Evolutionary conservation across 2,888 invertebrate genomes (phyloP).

Genomic region (Phrixothrix hirtus): DNA sequence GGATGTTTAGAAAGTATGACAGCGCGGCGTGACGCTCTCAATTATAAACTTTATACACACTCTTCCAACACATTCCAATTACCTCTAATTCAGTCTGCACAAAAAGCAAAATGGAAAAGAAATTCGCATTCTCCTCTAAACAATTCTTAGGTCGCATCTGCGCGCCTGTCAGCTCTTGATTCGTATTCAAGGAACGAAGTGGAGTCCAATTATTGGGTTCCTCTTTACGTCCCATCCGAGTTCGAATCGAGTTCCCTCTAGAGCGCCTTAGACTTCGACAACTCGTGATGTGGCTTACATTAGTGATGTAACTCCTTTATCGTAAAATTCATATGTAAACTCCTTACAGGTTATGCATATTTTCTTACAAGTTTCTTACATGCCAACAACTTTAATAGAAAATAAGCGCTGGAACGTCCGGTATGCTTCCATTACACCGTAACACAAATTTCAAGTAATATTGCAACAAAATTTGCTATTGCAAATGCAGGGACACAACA

Average conservation of each 20-base stretch:
- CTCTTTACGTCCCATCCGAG: constrained; percentile 39
- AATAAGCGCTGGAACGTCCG: too few relatives aligned
- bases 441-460: not conserved
- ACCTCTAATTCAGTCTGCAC: constrained; percentile 32
- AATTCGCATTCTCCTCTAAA: constrained; percentile 40
- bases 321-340: constrained; percentile 27
- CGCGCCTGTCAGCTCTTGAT: constrained; percentile 43
- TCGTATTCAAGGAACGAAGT: constrained; percentile 46
- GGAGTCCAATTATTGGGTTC: constrained; percentile 48
- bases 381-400: constrained; percentile 8
- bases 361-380: constrained; percentile 17
- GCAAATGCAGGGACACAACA: too few relatives aligned
- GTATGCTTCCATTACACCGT: too few relatives aligned
- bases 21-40: constrained; percentile 5
- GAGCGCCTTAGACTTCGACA: constrained; percentile 36
- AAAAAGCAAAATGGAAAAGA: constrained; percentile 35
- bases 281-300: constrained; percentile 39
- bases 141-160: constrained; percentile 43
- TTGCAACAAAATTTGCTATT: not conserved
- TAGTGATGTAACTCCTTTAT: constrained; percentile 22
- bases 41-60: constrained; percentile 28
- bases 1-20: constrained; percentile 9
- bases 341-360: constrained; percentile 23
- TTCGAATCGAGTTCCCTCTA: constrained; percentile 32
- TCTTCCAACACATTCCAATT: constrained; percentile 31